Percentiles rank a stretch among this genome's conserved stretches.
Conservation (phyloP, 2,113 vertebrate species). For the Neodontobutis hainanensis region DNA sequence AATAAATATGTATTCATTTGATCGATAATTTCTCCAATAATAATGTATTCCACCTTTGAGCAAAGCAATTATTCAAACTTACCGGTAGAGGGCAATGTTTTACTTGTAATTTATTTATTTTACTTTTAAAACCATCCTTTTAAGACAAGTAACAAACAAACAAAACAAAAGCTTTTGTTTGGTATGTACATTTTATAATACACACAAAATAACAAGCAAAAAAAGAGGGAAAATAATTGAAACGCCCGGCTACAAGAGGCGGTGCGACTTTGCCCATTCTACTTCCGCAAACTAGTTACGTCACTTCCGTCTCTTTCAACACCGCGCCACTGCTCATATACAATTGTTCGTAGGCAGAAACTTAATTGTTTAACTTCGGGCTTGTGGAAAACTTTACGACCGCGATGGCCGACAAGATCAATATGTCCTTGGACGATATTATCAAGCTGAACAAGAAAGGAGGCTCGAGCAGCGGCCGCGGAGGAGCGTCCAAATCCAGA, state of each 20-base stretch:
- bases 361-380: conserved; percentile 24
- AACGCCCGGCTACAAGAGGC: neutral
- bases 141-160: neutral
- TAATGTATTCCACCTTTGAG: no score
- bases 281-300: conserved; percentile 20
- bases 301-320: conserved; percentile 35
- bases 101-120: neutral
- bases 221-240: neutral
- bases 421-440: conserved; percentile 96
- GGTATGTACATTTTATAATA: no score
- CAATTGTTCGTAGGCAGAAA: neutral
- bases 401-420: conserved; percentile 92
- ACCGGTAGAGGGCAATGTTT: neutral
- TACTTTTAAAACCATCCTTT: no score
- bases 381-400: fast-evolving
- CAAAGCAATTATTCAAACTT: neutral
- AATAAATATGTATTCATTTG: neutral
- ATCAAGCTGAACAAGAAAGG: conserved; percentile 90
- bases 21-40: no score
- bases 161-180: neutral
- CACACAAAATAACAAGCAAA: no score
- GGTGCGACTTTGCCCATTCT: neutral
- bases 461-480: conserved; percentile 72
- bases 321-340: conserved; percentile 40
- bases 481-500: conserved; percentile 65